phyloP scores from a whole-genome alignment of 2,113 vertebrate genomes.

The Laticauda colubrina region DNA sequence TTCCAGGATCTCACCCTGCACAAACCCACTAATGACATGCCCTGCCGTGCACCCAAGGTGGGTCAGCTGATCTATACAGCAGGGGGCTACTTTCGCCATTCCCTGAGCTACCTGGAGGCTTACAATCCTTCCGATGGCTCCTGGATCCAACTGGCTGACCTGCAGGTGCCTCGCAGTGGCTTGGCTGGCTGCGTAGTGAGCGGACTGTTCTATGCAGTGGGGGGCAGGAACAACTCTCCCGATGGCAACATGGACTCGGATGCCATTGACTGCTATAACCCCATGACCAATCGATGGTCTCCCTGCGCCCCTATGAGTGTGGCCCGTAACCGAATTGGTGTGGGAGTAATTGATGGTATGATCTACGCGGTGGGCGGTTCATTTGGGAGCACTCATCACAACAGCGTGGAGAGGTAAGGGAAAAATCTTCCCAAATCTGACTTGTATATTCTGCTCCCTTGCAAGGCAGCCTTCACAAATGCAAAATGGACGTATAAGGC shows the following conservation, averaged over 20 bases:
- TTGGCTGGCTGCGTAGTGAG: conserved; percentile 88
- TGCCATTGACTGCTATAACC: conserved; percentile 90
- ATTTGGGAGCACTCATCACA: conserved; percentile 89
- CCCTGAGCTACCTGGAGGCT: conserved; percentile 85
- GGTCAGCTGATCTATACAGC: conserved; percentile 89
- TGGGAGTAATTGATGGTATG: conserved; percentile 89
- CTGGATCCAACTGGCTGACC: conserved; percentile 83
- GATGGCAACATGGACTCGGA: conserved; percentile 92
- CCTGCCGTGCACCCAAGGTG: conserved; percentile 83
- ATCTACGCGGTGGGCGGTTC: conserved; percentile 92
- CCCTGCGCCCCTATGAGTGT: conserved; percentile 89
- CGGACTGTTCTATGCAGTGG: conserved; percentile 88
- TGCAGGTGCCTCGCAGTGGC: conserved; percentile 87
- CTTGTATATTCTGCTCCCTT: not conserved
- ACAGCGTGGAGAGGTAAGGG: conserved; percentile 85
- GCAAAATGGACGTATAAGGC: not conserved
- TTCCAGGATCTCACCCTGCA: conserved; percentile 93
- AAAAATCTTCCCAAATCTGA: conserved; percentile 52
- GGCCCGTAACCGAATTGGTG: conserved; percentile 87
- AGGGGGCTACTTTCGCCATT: conserved; percentile 87
- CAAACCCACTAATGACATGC: conserved; percentile 76
- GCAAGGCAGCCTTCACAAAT: not conserved
- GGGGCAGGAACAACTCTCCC: conserved; percentile 87
- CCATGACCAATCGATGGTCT: conserved; percentile 92
- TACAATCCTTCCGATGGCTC: conserved; percentile 77